Percentiles rank a stretch among this genome's conserved stretches.
Conservation (phyloP, 2,113 vertebrate species). For the Arvicanthis niloticus region DNA sequence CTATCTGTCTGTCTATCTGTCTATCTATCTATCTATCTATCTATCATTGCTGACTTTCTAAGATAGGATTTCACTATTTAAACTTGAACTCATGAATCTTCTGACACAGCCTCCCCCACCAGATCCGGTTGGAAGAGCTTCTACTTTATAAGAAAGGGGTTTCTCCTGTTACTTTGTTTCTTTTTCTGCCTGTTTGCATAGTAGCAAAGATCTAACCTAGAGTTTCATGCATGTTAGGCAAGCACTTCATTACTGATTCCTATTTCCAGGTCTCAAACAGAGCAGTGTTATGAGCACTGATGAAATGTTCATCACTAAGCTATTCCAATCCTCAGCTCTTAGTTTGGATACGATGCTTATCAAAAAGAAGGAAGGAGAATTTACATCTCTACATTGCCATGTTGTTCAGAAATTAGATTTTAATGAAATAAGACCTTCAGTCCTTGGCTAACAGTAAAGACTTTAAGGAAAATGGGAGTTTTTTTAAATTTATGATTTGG, state of each 20-base stretch:
- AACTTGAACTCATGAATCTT: background rate
- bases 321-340: background rate
- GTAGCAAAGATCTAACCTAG: background rate
- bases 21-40: background rate
- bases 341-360: conserved; percentile 35
- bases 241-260: background rate
- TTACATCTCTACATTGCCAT: background rate
- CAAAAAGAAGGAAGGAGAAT: conserved; percentile 22
- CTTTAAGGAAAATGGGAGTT: background rate
- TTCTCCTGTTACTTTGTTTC: background rate
- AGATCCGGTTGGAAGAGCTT: background rate
- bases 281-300: background rate
- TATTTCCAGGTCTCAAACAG: background rate
- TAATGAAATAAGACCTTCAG: background rate
- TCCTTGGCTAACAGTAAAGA: background rate
- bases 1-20: no score
- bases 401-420: conserved; percentile 12
- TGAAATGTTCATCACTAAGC: background rate
- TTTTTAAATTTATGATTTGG: background rate
- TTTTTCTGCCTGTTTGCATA: background rate
- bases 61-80: background rate
- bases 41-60: background rate
- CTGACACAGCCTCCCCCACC: background rate
- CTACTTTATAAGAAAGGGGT: background rate
- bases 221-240: background rate